Evolutionary conservation across 2,113 vertebrate genomes (phyloP).

Genomic region (Bostrychus sinensis): DNA sequence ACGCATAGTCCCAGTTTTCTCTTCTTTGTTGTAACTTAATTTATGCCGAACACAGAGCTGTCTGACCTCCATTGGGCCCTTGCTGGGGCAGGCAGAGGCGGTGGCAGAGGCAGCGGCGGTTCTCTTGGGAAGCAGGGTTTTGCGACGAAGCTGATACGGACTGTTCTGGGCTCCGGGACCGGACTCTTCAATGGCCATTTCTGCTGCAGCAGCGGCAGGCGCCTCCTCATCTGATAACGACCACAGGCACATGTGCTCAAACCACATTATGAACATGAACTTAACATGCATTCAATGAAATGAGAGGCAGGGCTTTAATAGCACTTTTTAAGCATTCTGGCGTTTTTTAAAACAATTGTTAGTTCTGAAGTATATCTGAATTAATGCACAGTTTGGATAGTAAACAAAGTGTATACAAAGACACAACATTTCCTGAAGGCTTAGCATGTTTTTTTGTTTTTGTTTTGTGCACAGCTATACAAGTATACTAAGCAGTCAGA

Average conservation of each 20-base stretch:
- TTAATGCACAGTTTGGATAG: not conserved
- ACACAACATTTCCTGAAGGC: no score
- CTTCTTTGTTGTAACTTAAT: constrained; percentile 12
- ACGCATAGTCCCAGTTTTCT: constrained; percentile 24
- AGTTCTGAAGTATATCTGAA: not conserved
- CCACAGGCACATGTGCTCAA: constrained; percentile 26
- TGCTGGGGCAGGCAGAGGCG: constrained; percentile 80
- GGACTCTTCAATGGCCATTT: constrained; percentile 99
- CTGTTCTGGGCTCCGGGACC: constrained; percentile 99
- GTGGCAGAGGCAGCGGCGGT: constrained; percentile 90
- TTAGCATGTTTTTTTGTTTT: no score
- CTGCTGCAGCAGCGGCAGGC: constrained; percentile 88
- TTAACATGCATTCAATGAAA: constrained; percentile 1
- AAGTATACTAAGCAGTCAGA: no score
- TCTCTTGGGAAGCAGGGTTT: constrained; percentile 98
- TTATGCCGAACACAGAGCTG: not conserved
- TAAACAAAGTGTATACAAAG: not conserved
- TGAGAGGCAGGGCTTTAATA: no score
- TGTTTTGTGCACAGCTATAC: no score
- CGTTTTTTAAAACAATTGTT: no score
- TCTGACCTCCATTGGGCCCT: constrained; percentile 95
- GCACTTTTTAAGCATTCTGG: no score
- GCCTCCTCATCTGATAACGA: constrained; percentile 91
- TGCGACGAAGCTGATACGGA: constrained; percentile 98
- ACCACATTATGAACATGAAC: constrained; percentile 7